Percentiles rank a stretch among this genome's conserved stretches.
These are phyloP conservation scores for Eudasyphora cyanicolor DNA, from an alignment of 2,888 invertebrate species.

Conservation along the genomic window DNA sequence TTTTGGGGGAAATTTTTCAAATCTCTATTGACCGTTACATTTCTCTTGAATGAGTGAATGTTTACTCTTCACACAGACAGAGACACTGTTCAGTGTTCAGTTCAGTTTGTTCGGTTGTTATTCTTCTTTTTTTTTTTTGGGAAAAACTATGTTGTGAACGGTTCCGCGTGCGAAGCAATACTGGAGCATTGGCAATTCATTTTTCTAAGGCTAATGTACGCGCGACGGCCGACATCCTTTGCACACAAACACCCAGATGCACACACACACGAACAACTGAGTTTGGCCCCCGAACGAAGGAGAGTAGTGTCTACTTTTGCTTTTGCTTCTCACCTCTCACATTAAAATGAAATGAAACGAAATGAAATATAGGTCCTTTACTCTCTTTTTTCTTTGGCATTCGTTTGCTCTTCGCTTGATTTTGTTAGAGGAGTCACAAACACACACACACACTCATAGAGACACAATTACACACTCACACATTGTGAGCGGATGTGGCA, in stretches of 20 bases:
- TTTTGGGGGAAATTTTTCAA: slow-evolving; percentile 49
- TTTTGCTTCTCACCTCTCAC: slow-evolving; percentile 42
- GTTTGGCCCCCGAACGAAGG: neutral
- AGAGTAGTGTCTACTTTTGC: slow-evolving; percentile 25
- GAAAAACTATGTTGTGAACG: slow-evolving; percentile 66
- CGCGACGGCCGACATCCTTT: slow-evolving; percentile 31
- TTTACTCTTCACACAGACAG: neutral
- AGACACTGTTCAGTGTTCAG: slow-evolving; percentile 10
- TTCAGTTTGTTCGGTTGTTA: no score
- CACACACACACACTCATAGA: neutral
- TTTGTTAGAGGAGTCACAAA: neutral
- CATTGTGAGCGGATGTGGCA: slow-evolving; percentile 3
- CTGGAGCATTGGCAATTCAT: slow-evolving; percentile 67
- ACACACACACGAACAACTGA: neutral
- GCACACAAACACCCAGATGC: slow-evolving; percentile 21
- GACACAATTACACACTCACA: no score
- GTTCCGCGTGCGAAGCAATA: slow-evolving; percentile 72
- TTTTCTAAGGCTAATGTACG: slow-evolving; percentile 59
- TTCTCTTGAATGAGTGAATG: slow-evolving; percentile 4
- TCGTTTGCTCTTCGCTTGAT: slow-evolving; percentile 23
- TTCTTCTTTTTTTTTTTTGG: neutral
- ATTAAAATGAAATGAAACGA: slow-evolving; percentile 17
- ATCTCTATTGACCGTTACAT: slow-evolving; percentile 57
- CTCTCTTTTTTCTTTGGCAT: slow-evolving; percentile 2
- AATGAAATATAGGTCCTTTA: slow-evolving; percentile 63